Evolutionary conservation across 1,140 invertebrate species (phyloP), one percentile per base, ranked within the genome.

Genomic region (Sweltsa coloradensis): DNA sequence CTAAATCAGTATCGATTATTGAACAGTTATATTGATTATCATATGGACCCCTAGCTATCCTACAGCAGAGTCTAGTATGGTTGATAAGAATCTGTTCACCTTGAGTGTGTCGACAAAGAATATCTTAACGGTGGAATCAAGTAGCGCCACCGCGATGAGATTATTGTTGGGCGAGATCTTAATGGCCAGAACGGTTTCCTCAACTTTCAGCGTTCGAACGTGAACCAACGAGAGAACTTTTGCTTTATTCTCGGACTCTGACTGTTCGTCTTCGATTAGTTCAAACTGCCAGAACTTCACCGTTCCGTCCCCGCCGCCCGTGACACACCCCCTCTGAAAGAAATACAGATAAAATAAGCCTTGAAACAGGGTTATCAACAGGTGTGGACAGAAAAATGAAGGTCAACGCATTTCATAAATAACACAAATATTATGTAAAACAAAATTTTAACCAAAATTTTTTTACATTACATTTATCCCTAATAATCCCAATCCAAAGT

Each of bases 271-370:
- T n/a, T 70, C 58, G 22, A 89, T 74, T 0, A 96, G 65, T 63
- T 96, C 88, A 67, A 94, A 96, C 50, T 83, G 77, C 94, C 94
- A 99, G 61, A 97, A 83, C 63, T 94, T 95, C 0, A 97, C 82
- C 0, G 81, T 85, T 54, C 86, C 80, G 63, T 99, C 95, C 11
- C 80, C 82, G 39, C 91, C 81, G 9, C 90, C 91, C 41, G 85
- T 83, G 5, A 83, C 79, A 59, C 92, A 78, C 1, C 90, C 87
- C 61, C 79, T 69, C 79, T 83, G 56, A 5, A 66, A 42, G 18
- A n/a, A n/a, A n/a, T n/a, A n/a, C n/a, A n/a, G n/a, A n/a, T n/a
- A n/a, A n/a, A n/a, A n/a, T n/a, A n/a, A n/a, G n/a, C n/a, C n/a
- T n/a, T n/a, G n/a, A n/a, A n/a, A n/a, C n/a, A n/a, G n/a, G n/a